Conservation (phyloP, 2,797 vertebrate genomes). For the Paratrypauchen microcephalus region DNA sequence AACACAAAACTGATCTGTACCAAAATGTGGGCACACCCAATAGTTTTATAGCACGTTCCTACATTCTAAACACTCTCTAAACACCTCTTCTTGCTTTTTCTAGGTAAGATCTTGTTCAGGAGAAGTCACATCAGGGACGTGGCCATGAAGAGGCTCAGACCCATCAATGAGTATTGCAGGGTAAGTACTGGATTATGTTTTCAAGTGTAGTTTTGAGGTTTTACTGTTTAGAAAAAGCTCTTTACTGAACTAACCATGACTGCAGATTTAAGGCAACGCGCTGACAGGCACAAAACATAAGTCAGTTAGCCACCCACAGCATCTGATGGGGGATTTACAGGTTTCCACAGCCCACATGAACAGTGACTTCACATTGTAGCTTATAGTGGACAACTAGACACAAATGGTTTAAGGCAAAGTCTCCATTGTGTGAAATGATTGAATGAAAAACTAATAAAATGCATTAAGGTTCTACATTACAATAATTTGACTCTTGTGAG, state of each 20-base stretch:
- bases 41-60: not conserved
- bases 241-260: not conserved
- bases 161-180: conserved; percentile 98
- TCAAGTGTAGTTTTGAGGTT: not conserved
- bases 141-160: conserved; percentile 93
- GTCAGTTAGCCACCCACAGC: conserved; percentile 12
- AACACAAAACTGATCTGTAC: not conserved
- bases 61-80: not conserved
- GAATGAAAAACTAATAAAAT: too few relatives aligned
- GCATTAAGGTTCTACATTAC: too few relatives aligned
- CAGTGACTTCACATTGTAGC: not conserved
- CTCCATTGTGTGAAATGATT: too few relatives aligned
- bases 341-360: conserved; percentile 5
- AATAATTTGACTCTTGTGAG: too few relatives aligned
- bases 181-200: conserved; percentile 70
- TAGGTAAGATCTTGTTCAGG: conserved; percentile 97
- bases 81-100: conserved; percentile 16
- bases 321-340: not conserved
- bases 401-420: too few relatives aligned
- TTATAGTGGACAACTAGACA: too few relatives aligned
- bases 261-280: not conserved
- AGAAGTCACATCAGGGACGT: conserved; percentile 97
- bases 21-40: not conserved
- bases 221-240: not conserved
- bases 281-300: conserved; percentile 10